Evolutionary conservation across 2,797 vertebrate genomes (phyloP).

Genomic region (Sparus aurata): DNA sequence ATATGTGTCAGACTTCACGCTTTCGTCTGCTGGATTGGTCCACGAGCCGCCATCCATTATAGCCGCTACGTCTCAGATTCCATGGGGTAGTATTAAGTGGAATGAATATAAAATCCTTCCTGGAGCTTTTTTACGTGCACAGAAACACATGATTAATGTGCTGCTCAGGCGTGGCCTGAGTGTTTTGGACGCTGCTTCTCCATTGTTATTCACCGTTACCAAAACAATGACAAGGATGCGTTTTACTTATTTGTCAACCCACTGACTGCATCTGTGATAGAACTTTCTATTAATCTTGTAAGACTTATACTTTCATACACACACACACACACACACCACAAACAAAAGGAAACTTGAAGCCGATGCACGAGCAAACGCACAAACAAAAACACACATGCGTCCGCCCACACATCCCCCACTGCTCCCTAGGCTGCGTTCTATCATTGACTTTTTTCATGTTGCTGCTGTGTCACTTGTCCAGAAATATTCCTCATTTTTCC

Average conservation of each 20-base stretch:
- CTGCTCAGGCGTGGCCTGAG: slow-evolving; percentile 55
- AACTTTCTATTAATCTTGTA: slow-evolving; percentile 70
- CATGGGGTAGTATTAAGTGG: slow-evolving; percentile 63
- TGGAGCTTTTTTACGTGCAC: slow-evolving; percentile 63
- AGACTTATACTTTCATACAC: slow-evolving; percentile 20
- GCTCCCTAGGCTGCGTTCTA: slow-evolving; percentile 38
- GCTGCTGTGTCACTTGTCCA: slow-evolving; percentile 38
- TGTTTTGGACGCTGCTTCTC: slow-evolving; percentile 51
- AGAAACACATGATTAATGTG: slow-evolving; percentile 78
- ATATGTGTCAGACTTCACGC: slow-evolving; percentile 64
- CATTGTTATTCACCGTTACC: slow-evolving; percentile 66
- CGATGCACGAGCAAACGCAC: not conserved
- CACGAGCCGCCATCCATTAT: slow-evolving; percentile 68
- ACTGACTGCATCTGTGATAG: slow-evolving; percentile 59
- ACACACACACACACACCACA: not conserved
- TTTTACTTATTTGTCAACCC: slow-evolving; percentile 66
- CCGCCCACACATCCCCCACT: slow-evolving; percentile 35
- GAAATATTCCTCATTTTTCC: slow-evolving; percentile 45
- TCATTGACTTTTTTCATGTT: slow-evolving; percentile 27
- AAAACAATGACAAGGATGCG: slow-evolving; percentile 67
- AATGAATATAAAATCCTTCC: slow-evolving; percentile 78
- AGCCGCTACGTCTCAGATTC: slow-evolving; percentile 55
- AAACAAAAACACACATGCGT: slow-evolving; percentile 16
- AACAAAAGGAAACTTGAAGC: not conserved
- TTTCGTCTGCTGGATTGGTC: slow-evolving; percentile 54